Evolutionary conservation across 2,113 vertebrate genomes (phyloP).

Genomic region (Carollia perspicillata): DNA sequence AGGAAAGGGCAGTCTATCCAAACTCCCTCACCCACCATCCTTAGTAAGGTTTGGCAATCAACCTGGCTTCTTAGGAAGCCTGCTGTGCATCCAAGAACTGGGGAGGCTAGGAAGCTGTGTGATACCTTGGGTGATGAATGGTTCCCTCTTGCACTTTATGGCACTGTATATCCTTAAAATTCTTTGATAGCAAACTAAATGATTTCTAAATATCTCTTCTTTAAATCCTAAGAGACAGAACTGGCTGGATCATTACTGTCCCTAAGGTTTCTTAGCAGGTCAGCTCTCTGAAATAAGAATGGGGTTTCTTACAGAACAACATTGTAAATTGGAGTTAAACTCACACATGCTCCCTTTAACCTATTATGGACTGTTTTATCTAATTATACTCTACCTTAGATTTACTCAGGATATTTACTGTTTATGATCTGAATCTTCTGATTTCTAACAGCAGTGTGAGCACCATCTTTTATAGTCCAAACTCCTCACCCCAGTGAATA

Average conservation of each 20-base stretch:
- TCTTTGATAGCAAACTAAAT: conserved; percentile 1
- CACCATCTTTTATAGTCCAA: neutral
- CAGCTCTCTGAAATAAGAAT: neutral
- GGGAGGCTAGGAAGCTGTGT: neutral
- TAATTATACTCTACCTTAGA: neutral
- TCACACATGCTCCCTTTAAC: neutral
- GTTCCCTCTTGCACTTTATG: neutral
- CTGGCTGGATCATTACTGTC: neutral
- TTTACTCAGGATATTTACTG: neutral
- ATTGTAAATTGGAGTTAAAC: neutral
- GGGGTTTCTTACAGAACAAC: neutral
- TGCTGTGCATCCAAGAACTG: rapidly evolving
- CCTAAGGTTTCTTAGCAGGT: neutral
- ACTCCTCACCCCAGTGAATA: neutral
- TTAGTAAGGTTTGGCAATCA: neutral
- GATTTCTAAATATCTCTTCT: neutral
- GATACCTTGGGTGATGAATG: neutral
- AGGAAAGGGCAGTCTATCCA: neutral
- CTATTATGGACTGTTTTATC: neutral
- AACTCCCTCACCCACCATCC: neutral
- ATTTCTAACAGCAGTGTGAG: neutral
- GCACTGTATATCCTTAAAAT: conserved; percentile 15
- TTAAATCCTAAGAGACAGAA: neutral
- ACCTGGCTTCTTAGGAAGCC: neutral
- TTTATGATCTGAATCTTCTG: neutral